Percentiles rank a stretch among this genome's conserved stretches.
Evolutionary conservation across 2,113 vertebrate species (phyloP).

Genomic region (Bettongia penicillata): DNA sequence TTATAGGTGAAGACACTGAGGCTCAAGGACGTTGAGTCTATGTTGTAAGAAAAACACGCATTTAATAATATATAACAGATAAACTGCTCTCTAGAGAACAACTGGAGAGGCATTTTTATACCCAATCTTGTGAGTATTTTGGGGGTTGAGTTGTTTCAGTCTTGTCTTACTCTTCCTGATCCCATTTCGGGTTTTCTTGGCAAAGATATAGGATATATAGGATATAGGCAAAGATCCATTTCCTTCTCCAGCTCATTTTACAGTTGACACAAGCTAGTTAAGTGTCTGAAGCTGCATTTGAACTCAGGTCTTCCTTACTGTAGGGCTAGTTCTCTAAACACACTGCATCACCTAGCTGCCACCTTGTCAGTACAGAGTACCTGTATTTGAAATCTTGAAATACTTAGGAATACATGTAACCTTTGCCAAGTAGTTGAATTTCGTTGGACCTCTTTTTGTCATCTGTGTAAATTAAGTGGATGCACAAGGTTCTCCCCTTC

Average conservation of each 20-base stretch:
- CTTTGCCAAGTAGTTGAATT: neutral
- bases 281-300: neutral
- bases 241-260: neutral
- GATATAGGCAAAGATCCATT: too few relatives aligned
- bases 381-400: neutral
- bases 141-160: neutral
- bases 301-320: neutral
- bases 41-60: conserved; percentile 8
- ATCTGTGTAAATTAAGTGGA: neutral
- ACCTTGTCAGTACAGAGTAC: neutral
- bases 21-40: neutral
- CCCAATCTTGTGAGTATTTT: neutral
- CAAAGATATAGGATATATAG: neutral
- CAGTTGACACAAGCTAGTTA: neutral
- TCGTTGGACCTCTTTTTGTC: neutral
- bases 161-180: neutral
- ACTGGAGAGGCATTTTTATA: neutral
- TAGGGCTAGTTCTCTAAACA: neutral
- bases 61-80: neutral
- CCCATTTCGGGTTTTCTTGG: neutral
- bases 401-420: neutral
- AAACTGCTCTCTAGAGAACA: neutral
- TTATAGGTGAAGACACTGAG: neutral
- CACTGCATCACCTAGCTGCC: neutral
- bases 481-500: neutral